Percentiles rank a stretch among this genome's conserved stretches.
Evolutionary conservation across 2,888 invertebrate genomes (phyloP).

Genomic region (Oscheius onirici): DNA sequence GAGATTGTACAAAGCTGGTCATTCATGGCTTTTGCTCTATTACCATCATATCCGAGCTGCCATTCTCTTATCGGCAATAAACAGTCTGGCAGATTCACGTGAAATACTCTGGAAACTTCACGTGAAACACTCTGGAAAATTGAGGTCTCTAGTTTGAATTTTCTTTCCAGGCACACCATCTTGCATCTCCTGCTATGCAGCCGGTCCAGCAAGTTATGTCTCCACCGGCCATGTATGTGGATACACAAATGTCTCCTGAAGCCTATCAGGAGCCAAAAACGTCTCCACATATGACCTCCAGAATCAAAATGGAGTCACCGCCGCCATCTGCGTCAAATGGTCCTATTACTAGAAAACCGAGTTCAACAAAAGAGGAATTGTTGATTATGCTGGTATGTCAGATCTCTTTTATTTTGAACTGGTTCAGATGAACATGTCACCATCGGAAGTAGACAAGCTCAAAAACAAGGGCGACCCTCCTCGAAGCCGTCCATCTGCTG

Average conservation of each 20-base stretch:
- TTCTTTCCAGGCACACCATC: constrained; percentile 47
- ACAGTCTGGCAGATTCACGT: too few species aligned
- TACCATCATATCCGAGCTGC: too few species aligned
- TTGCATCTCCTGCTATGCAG: constrained; percentile 48
- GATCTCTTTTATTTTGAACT: too few species aligned
- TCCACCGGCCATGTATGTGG: constrained; percentile 38
- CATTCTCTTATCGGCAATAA: too few species aligned
- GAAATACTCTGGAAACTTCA: too few species aligned
- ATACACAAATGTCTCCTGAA: constrained; percentile 28
- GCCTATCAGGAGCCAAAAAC: not conserved
- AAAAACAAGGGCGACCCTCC: constrained; percentile 24
- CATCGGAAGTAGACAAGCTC: constrained; percentile 36
- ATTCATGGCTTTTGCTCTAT: too few species aligned
- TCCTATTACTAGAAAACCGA: constrained; percentile 20
- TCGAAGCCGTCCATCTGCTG: constrained; percentile 26
- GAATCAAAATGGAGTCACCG: constrained; percentile 12
- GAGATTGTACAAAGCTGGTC: too few species aligned
- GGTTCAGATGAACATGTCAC: too few species aligned
- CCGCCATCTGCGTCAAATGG: not conserved
- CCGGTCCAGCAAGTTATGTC: constrained; percentile 32
- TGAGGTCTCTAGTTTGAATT: too few species aligned
- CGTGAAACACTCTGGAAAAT: too few species aligned
- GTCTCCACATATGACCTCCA: not conserved
- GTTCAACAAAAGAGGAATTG: constrained; percentile 59
- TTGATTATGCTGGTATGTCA: constrained; percentile 38